phyloP scores from a whole-genome alignment of 2,888 invertebrate species.

The Hylaea fasciaria region DNA sequence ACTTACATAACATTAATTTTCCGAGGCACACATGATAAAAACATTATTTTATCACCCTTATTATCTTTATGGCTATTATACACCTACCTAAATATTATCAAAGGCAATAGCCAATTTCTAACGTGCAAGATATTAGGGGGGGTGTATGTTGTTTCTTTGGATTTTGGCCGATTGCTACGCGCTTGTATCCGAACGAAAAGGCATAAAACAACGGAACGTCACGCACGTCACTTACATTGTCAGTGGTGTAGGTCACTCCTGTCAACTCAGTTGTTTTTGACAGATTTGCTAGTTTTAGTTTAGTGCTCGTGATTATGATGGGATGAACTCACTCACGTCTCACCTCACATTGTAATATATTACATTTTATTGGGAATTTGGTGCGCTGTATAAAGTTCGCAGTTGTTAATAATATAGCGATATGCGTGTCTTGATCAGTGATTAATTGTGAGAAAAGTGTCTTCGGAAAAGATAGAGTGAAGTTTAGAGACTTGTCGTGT shows the following conservation, averaged over 20 bases:
- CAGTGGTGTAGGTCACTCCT: too few species aligned
- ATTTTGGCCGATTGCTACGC: too few species aligned
- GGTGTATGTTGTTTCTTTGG: too few species aligned
- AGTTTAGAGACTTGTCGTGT: conserved; percentile 17
- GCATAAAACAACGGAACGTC: background rate
- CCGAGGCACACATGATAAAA: too few species aligned
- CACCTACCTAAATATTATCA: too few species aligned
- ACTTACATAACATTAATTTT: too few species aligned
- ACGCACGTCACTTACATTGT: too few species aligned
- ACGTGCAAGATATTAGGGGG: too few species aligned
- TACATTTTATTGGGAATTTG: conserved; percentile 2
- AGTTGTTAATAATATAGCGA: background rate
- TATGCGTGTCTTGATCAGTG: background rate
- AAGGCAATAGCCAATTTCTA: too few species aligned
- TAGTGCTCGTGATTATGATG: background rate
- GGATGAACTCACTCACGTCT: conserved; percentile 1
- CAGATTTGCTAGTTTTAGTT: background rate
- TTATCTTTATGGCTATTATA: too few species aligned
- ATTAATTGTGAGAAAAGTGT: conserved; percentile 10
- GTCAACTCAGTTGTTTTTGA: background rate
- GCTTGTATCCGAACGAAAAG: conserved; percentile 6
- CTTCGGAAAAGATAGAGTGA: conserved; percentile 14
- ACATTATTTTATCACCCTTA: too few species aligned
- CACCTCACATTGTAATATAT: conserved; percentile 7
- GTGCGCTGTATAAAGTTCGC: background rate